phyloP scores from a whole-genome alignment of 2,888 invertebrate species.

The Lutraria lutraria region DNA sequence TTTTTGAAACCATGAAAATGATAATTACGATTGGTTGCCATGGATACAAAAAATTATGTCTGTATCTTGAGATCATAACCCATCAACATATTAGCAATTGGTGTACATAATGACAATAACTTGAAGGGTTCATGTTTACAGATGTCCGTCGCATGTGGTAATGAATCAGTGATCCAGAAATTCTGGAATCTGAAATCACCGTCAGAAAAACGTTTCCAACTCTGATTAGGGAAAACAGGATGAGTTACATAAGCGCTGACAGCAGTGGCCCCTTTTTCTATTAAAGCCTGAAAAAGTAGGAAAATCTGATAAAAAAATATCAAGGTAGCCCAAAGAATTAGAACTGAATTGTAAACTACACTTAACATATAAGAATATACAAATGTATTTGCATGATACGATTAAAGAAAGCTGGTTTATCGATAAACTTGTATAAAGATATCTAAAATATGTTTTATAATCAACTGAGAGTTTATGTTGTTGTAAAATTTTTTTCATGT shows the following conservation, averaged over 20 bases:
- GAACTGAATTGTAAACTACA: too few species aligned
- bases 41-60: not conserved
- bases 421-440: too few species aligned
- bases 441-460: too few species aligned
- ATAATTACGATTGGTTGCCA: not conserved
- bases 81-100: conserved; percentile 84
- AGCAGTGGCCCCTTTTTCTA: conserved; percentile 81
- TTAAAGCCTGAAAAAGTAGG: conserved; percentile 78
- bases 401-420: too few species aligned
- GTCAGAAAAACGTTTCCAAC: conserved; percentile 85
- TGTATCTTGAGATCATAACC: conserved; percentile 84
- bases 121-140: conserved; percentile 84
- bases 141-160: conserved; percentile 86
- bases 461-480: too few species aligned
- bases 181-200: conserved; percentile 81
- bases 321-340: not conserved
- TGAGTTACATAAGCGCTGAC: conserved; percentile 87
- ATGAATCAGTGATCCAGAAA: conserved; percentile 87
- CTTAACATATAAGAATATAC: too few species aligned
- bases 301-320: not conserved
- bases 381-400: too few species aligned
- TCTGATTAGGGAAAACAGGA: conserved; percentile 86
- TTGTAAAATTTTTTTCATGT: too few species aligned
- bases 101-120: conserved; percentile 83
- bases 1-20: too few species aligned